Evolutionary conservation across 2,797 vertebrate genomes (phyloP).

Genomic region (Petrocephalus sullivani): DNA sequence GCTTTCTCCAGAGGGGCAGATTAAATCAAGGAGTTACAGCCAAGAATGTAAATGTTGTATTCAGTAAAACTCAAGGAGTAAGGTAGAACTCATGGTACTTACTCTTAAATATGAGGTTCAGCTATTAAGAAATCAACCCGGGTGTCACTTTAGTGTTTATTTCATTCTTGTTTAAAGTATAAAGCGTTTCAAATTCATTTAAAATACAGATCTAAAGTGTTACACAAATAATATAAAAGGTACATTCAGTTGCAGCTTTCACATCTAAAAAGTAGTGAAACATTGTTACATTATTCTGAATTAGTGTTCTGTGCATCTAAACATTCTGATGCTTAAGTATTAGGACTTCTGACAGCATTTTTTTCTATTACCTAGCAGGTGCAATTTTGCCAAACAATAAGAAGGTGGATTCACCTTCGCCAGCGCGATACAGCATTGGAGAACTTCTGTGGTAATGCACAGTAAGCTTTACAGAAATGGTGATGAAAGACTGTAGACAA

Average conservation of each 20-base stretch:
- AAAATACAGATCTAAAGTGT: slow-evolving; percentile 30
- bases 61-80: not conserved
- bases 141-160: slow-evolving; percentile 9
- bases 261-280: slow-evolving; percentile 31
- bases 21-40: not conserved
- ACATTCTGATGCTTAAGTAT: slow-evolving; percentile 32
- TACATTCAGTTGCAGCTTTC: slow-evolving; percentile 44
- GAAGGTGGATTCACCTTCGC: slow-evolving; percentile 31
- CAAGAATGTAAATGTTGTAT: not conserved
- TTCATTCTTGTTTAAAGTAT: slow-evolving; percentile 33
- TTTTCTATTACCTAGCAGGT: slow-evolving; percentile 29
- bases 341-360: slow-evolving; percentile 29
- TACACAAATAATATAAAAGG: slow-evolving; percentile 37
- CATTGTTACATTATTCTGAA: slow-evolving; percentile 18
- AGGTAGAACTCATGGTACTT: not conserved
- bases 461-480: slow-evolving; percentile 30
- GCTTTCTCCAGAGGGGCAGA: not conserved
- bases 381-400: slow-evolving; percentile 37
- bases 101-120: not conserved
- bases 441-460: slow-evolving; percentile 37
- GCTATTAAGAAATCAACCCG: not conserved
- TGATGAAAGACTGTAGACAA: not conserved
- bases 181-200: slow-evolving; percentile 37
- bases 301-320: slow-evolving; percentile 35
- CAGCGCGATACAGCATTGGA: slow-evolving; percentile 26